Evolutionary conservation across 2,113 vertebrate genomes (phyloP).

Genomic region (Pteruthius melanotis): DNA sequence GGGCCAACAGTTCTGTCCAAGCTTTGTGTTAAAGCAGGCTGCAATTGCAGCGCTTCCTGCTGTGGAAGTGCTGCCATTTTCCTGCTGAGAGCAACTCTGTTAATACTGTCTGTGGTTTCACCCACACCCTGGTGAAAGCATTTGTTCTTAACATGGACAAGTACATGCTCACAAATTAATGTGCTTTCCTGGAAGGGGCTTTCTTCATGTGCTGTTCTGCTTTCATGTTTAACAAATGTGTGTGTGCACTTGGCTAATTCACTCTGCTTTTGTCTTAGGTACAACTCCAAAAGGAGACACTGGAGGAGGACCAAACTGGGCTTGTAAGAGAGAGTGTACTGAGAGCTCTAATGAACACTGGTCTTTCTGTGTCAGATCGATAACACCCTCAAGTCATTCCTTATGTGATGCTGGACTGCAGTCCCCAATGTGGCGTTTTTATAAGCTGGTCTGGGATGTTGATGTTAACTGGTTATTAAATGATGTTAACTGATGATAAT

Average conservation of each 20-base stretch:
- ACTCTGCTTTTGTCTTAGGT: conserved; percentile 73
- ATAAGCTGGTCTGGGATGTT: background rate
- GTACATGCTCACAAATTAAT: background rate
- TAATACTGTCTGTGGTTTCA: conserved; percentile 36
- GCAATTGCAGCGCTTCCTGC: conserved; percentile 90
- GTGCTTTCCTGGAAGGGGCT: background rate
- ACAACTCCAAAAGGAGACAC: conserved; percentile 99
- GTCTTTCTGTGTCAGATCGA: conserved; percentile 3
- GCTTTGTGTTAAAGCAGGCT: conserved; percentile 81
- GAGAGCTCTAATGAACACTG: background rate
- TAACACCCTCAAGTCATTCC: background rate
- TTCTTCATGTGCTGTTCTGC: background rate
- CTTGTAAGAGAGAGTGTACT: conserved; percentile 75
- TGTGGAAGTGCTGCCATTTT: conserved; percentile 88
- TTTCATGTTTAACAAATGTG: background rate
- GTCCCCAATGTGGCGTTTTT: background rate
- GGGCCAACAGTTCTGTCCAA: fast-evolving
- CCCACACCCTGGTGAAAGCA: conserved; percentile 40
- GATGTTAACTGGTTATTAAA: background rate
- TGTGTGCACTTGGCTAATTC: background rate
- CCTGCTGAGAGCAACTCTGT: conserved; percentile 90
- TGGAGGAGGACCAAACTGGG: conserved; percentile 99
- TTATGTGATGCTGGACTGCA: background rate
- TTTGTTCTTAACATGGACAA: conserved; percentile 72
- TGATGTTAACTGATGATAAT: background rate